Conservation (phyloP, 2,113 vertebrate species). For the Microcebus jonahi region DNA sequence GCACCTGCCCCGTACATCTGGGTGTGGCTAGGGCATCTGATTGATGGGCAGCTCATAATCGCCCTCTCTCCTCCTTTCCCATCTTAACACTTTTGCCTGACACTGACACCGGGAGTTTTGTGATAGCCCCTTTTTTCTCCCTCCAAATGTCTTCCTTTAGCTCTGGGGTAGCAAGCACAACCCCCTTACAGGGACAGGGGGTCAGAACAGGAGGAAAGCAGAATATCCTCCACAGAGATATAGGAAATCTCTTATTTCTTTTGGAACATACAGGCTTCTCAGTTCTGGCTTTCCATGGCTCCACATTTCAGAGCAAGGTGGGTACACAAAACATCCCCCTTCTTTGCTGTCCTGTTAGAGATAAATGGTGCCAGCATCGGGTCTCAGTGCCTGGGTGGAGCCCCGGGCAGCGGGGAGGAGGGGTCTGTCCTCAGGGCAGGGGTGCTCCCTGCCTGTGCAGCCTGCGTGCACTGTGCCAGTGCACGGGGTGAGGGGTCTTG, state of each 20-base stretch:
- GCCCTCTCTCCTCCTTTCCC: neutral
- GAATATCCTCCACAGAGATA: neutral
- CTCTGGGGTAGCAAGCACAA: neutral
- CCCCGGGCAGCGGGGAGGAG: neutral
- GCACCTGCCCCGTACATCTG: neutral
- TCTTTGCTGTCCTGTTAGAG: neutral
- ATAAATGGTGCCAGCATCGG: rapidly evolving
- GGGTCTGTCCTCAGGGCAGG: too few species aligned
- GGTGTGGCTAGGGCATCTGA: neutral
- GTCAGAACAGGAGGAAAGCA: neutral
- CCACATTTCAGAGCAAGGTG: neutral
- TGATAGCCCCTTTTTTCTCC: neutral
- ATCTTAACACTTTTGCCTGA: neutral
- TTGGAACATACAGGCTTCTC: neutral
- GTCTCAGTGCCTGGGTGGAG: neutral
- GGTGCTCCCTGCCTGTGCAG: neutral
- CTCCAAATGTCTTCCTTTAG: neutral
- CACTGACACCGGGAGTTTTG: neutral
- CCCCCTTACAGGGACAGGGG: neutral
- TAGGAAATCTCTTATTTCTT: neutral
- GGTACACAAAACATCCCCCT: neutral
- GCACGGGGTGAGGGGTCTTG: rapidly evolving
- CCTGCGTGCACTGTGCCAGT: rapidly evolving
- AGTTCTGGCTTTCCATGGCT: neutral
- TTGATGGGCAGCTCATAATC: neutral